Base-by-base conservation (phyloP, 2,888 invertebrate species). In the Apodemia duryi region DNA sequence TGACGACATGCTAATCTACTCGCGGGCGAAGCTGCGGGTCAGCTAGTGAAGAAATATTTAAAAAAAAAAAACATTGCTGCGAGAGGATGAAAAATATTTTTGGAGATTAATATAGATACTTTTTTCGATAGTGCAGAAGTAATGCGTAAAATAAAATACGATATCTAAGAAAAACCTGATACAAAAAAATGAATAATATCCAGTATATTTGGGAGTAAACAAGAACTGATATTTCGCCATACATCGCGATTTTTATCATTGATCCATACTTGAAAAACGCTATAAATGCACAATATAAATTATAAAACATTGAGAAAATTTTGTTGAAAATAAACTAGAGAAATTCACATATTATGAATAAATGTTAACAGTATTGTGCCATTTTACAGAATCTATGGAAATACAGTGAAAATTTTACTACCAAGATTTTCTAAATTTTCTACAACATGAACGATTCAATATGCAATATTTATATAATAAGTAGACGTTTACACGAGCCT, bases 361-460 rank as follows among this genome's bases (percentile, higher is more conserved):
- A 64, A 64, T 21, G n/a, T 61, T 35, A 46, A 43, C 57, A 64
- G 46, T 64, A 64, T 43, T 21, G 43, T 61, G 61, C 35, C 60
- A 64, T 61, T 35, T 61, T 51, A 35, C 41, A 63, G 38, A 43
- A 35, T 52, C 38, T 57, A 54, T 62, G 21, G 62, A 63, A 63
- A 61, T 77, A 79, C 72, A 74, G 73, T 77, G 76, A 77, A 76
- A 73, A 73, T 80, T 82, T 83, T 76, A 77, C 84, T 85, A 83
- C 85, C 77, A 79, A 61, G 51, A 76, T 73, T 80, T 60, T 70
- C 84, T 86, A 87, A 83, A 75, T 83, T 84, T 76, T 80, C 90
- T 91, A 91, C 89, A 86, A 89, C 88, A 86, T 90, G 89, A 90
- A 90, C 87, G 84, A 85, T 86, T 83, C 81, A 82, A 86, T 86